Evolutionary conservation across 23 tunicate species (phyloP), one percentile per base, ranked within the genome.

Genomic region (Aplidium turbinatum): DNA sequence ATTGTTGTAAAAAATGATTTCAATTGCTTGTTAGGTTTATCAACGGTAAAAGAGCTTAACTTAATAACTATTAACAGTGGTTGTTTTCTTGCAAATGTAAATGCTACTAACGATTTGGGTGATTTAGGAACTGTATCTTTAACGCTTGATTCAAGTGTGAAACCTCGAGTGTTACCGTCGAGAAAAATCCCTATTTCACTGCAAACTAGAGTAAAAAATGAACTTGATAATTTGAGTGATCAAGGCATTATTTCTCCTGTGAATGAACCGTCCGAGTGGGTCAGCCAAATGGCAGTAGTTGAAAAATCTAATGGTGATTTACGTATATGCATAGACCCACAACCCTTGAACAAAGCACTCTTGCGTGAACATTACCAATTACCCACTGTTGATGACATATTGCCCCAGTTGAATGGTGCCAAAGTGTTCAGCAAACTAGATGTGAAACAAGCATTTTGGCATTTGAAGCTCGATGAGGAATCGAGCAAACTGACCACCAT

Each of bases 341-440:
- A 67, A 67, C 73, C 73, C 4, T 38, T 67, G 22, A 67, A 67
- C 38, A 21, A 7, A 9, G 63, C 63, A 7, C n/a, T 56, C 13
- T 7, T 9, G n/a, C 24, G 63, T 35, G 54, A 11, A 28, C 62
- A 71, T 38, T 68, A 36, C 27, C 19, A 68, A 28, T 23, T 68
- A 38, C 74, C 74, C 9, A 38, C 57, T 9, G 13, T 68, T 38
- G 74, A 71, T 27, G 62, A 71, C 13, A 31, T 50, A 6, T 71
- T 71, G 38, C 77, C 77, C 4, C 34, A 71, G 20, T 25, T 71
- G n/a, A 71, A 71, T 25, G 40, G 22, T 47, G 61, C 61, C 4
- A 71, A 71, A 50, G 24, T 71, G 18, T 71, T 71, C 35, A 71
- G 62, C 62, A 71, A 71, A 25, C 36, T 71, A 40, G 74, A 68